phyloP scores from a whole-genome alignment of 1,140 invertebrate genomes.

The Lepidurus apus region DNA sequence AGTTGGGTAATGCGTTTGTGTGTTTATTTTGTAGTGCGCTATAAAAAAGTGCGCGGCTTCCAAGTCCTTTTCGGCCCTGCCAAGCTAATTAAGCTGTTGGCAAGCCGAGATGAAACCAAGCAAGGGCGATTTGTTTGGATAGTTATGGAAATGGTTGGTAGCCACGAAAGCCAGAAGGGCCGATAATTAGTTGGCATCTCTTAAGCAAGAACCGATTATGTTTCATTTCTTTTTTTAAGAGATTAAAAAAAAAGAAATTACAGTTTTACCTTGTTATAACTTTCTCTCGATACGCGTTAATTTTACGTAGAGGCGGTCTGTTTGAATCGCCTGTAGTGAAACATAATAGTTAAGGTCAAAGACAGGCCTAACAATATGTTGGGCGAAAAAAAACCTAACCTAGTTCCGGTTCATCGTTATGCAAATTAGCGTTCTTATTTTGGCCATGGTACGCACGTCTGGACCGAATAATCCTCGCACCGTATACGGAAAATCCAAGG shows the following conservation, averaged over 20 bases:
- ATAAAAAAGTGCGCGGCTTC: neutral
- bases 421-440: neutral
- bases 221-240: neutral
- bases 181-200: constrained; percentile 14
- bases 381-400: neutral
- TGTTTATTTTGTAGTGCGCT: no score
- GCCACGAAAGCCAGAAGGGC: constrained; percentile 20
- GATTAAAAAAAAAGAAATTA: no score
- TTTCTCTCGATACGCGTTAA: no score
- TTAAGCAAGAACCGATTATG: constrained; percentile 3
- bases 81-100: constrained; percentile 21
- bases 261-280: no score
- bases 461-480: neutral
- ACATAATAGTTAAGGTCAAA: no score
- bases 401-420: constrained; percentile 9
- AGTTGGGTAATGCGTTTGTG: no score
- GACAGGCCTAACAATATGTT: no score
- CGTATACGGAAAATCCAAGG: neutral
- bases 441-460: neutral
- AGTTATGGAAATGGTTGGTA: constrained; percentile 11
- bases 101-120: constrained; percentile 6
- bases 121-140: constrained; percentile 21
- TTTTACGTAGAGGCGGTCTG: no score
- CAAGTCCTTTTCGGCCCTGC: constrained; percentile 1
- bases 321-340: no score